A percentile compares a stretch with the other conserved stretches of the same genome.
Evolutionary conservation across 1,140 invertebrate genomes (phyloP).

Genomic region (Temnothorax longispinosus): DNA sequence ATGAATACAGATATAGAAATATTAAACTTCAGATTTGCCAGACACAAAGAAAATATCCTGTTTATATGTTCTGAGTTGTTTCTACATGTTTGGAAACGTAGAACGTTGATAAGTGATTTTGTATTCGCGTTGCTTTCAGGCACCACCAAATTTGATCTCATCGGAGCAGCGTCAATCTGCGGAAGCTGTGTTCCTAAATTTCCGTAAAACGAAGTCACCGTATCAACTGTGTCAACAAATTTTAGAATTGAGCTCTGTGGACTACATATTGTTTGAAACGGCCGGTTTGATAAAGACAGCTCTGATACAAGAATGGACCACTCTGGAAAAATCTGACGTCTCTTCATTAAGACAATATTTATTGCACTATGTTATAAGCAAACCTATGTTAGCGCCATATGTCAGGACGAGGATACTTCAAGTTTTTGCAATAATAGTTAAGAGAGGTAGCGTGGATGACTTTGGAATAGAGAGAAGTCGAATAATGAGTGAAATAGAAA

Average conservation of each 20-base stretch:
- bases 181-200: slow-evolving; percentile 92
- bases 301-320: slow-evolving; percentile 93
- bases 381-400: slow-evolving; percentile 87
- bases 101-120: background rate
- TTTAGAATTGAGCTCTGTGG: slow-evolving; percentile 91
- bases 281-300: slow-evolving; percentile 94
- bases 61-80: slow-evolving; percentile 23
- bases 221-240: slow-evolving; percentile 93
- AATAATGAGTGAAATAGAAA: slow-evolving; percentile 91
- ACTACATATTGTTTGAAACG: slow-evolving; percentile 95
- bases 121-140: slow-evolving; percentile 86
- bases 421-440: slow-evolving; percentile 95
- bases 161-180: slow-evolving; percentile 92
- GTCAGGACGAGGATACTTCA: slow-evolving; percentile 90
- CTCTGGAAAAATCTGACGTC: slow-evolving; percentile 89
- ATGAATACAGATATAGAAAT: background rate
- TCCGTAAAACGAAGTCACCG: slow-evolving; percentile 93
- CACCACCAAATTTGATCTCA: slow-evolving; percentile 92
- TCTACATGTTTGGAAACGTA: slow-evolving; percentile 7
- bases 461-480: slow-evolving; percentile 89
- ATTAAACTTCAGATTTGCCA: background rate
- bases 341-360: slow-evolving; percentile 92
- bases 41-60: background rate
- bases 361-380: slow-evolving; percentile 91
- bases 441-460: slow-evolving; percentile 92